Evolutionary conservation across 2,797 vertebrate genomes (phyloP), one percentile per base, ranked within the genome.

Genomic region (Gobio occitaniae): DNA sequence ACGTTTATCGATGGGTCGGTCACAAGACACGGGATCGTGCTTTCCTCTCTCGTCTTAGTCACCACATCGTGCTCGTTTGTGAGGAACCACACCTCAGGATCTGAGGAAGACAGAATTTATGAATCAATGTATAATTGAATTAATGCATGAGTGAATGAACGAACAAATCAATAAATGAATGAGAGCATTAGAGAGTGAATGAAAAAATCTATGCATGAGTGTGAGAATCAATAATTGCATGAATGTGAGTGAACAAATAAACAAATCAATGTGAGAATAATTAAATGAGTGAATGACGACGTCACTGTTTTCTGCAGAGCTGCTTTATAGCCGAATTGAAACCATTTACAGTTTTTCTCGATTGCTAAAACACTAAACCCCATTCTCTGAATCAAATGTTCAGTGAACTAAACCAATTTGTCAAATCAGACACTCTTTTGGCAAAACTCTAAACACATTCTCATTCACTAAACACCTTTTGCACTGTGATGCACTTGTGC

Each of bases 21-120:
- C 90, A 98, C 97, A 3, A 97, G 92, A 52, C 98, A 99, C 0
- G 98, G 98, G 83, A 99, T 93, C 50, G 92, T 94, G 15, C 90
- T 93, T 81, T 96, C 95, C 1, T 93, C 93, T 6, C 94, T 93
- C 86, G 95, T 96, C 66, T 94, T 96, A 13, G 96, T 95, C 79
- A 98, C 96, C 93, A 98, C 95, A 15, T 95, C 93, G 29, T 97
- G 93, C 3, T 85, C 82, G 1, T 90, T 86, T 0, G 96, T 94
- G 15, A 98, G 92, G 89, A 99, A 99, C 94, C 95, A 97, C 83
- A 97, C 86, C 0, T 94, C 87, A 9, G 95, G 92, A 86, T 99
- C 98, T 99, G 86, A 80, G 41, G 47, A 3, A 19, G 32, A 48
- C 16, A 87, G 78, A 66, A 17, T 52, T 19, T 66, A 16, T 36